phyloP scores from a whole-genome alignment of 2,113 vertebrate genomes.

The Daboia siamensis region DNA sequence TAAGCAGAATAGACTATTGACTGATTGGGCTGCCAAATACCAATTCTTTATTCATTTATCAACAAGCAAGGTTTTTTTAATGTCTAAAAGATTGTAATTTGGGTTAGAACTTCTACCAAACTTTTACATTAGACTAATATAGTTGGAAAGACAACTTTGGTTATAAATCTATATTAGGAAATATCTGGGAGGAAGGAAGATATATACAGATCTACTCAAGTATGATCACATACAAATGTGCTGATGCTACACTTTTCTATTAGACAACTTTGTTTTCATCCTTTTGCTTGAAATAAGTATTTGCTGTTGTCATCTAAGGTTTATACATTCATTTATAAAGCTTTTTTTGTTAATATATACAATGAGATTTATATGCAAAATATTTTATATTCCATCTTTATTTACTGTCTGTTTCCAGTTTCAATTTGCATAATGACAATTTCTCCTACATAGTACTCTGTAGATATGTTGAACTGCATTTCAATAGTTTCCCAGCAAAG shows the following conservation, averaged over 20 bases:
- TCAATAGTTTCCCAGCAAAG: not conserved
- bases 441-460: not conserved
- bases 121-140: not conserved
- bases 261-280: not conserved
- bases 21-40: not conserved
- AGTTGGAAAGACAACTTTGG: not conserved
- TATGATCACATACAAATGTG: not conserved
- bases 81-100: not conserved
- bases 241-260: not conserved
- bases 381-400: not conserved
- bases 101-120: not conserved
- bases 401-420: not conserved
- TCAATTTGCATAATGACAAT: not conserved
- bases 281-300: constrained; percentile 7
- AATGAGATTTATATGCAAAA: not conserved
- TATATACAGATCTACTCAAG: not conserved
- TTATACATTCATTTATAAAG: not conserved
- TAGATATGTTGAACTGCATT: not conserved
- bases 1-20: not conserved
- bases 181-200: not conserved
- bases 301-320: constrained; percentile 2
- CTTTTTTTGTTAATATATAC: not conserved
- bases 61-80: not conserved
- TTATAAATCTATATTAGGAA: not conserved
- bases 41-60: not conserved